Base-by-base conservation (phyloP, 2,797 vertebrate genomes). In the Muscicapa striata region DNA sequence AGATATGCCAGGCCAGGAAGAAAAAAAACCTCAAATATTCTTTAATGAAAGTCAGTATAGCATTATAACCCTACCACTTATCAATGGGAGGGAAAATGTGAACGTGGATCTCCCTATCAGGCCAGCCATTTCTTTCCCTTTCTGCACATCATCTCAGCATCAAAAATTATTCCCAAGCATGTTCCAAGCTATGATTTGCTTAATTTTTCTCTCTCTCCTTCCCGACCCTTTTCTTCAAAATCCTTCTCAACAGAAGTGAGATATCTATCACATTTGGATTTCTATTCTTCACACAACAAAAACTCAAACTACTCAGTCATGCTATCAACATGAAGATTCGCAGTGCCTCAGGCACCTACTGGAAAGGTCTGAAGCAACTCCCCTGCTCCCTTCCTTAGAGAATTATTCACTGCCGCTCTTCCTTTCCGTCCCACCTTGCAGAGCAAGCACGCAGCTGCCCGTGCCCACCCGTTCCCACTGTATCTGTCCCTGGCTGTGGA, bases 71-170 rank as follows among this genome's bases (percentile, higher is more conserved):
- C 20, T 87, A 29, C 17, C n/a, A 63, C 5, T 38, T 18, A 41
- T 7, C 34, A 83, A 20, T 20, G 26, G n/a, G 15, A 74, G 10
- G 14, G 67, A 79, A 61, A 63, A 38, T 5, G 11, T 59, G 40
- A 91, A 64, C 1, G 6, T 58, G 43, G 57, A 79, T 82, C 30
- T 77, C 69, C 41, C 87, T 87, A 30, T 57, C 1, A 15, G 80
- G 85, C 78, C 81, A 93, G 93, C 87, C 90, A 89, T 64, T 94
- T 89, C 45, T 80, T 89, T 90, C 93, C 59, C 54, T 93, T 93
- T 84, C 86, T 57, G 66, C 75, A 92, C 40, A 80, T 55, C 30
- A 32, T 64, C 58, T 76, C 63, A 67, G 45, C n/a, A 86, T 45
- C 72, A 84, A 75, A 81, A 78, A 67, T 36, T 1, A 89, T 84